Conservation (phyloP, 2,888 invertebrate species). For the Agrotis puta region DNA sequence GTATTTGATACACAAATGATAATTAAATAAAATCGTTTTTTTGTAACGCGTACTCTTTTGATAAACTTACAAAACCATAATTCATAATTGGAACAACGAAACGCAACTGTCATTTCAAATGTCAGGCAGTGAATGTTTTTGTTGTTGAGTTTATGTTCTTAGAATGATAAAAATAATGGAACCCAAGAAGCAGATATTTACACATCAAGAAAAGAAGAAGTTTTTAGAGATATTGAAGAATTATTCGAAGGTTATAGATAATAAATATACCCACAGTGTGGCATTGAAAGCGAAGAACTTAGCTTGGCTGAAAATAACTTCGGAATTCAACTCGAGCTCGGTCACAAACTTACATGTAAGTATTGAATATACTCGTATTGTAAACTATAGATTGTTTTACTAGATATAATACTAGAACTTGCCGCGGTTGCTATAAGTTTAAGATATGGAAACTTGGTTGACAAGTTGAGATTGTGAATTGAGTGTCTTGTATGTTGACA, state of each 20-base stretch:
- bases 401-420: neutral
- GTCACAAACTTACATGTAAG: constrained; percentile 33
- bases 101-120: constrained; percentile 35
- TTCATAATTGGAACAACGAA: constrained; percentile 39
- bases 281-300: constrained; percentile 38
- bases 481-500: constrained; percentile 9
- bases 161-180: constrained; percentile 42
- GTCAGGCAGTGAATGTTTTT: constrained; percentile 8
- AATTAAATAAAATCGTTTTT: neutral
- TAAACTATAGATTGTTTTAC: neutral
- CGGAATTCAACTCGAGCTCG: constrained; percentile 43
- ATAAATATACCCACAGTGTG: constrained; percentile 30
- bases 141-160: neutral
- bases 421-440: neutral
- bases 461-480: constrained; percentile 24
- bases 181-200: constrained; percentile 33
- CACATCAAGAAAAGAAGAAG: constrained; percentile 30
- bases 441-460: neutral
- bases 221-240: constrained; percentile 50
- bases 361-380: neutral
- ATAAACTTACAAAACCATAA: neutral
- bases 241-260: constrained; percentile 39
- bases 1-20: neutral
- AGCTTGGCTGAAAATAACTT: constrained; percentile 46
- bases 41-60: neutral